Conservation (phyloP, 2,888 invertebrate genomes). For the Noctua pronuba region DNA sequence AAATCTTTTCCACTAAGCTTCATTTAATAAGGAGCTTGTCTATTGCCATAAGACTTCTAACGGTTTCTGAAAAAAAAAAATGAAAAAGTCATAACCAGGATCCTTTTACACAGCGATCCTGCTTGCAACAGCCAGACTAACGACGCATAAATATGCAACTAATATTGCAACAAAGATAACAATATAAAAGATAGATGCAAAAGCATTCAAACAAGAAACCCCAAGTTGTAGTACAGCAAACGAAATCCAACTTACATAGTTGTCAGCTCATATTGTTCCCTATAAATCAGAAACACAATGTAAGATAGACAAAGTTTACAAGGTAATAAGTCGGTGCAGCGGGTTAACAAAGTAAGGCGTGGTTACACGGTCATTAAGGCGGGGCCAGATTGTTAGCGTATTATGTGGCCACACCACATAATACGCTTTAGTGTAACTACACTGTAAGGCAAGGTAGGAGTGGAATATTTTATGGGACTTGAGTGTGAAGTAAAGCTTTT, state of each 20-base stretch:
- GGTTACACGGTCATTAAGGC: background rate
- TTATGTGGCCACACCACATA: background rate
- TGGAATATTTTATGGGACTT: constrained; percentile 1
- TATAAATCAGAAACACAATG: constrained; percentile 16
- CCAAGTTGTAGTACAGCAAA: background rate
- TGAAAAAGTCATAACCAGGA: background rate
- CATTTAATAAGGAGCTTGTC: background rate
- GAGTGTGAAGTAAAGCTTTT: background rate
- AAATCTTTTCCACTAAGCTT: background rate
- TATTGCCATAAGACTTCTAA: background rate
- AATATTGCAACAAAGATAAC: background rate
- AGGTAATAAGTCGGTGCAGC: constrained; percentile 3
- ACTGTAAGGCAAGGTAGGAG: background rate
- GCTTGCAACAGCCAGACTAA: background rate
- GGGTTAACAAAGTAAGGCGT: constrained; percentile 26
- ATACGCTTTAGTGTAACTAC: too few species aligned
- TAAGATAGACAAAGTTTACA: background rate
- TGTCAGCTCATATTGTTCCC: background rate
- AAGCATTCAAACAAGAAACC: background rate
- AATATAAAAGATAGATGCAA: background rate
- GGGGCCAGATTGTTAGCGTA: background rate
- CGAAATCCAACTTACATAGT: constrained; percentile 14
- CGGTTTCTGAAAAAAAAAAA: background rate
- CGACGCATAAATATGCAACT: background rate
- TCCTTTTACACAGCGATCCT: background rate